Evolutionary conservation across 2,797 vertebrate species (phyloP), one percentile per base, ranked within the genome.

Genomic region (Sebastes wilsoni): DNA sequence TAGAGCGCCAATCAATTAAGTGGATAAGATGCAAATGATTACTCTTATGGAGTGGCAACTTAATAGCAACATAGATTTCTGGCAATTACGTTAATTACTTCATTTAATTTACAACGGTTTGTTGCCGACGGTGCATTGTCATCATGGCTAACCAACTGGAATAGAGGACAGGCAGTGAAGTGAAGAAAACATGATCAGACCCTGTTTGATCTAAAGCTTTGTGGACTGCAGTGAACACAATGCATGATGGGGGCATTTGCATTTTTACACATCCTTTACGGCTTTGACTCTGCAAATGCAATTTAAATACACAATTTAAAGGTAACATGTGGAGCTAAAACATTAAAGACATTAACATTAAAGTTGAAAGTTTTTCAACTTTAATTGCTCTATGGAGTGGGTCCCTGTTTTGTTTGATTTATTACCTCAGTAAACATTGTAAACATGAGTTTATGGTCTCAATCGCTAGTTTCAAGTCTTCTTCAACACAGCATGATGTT

Each of bases 61-160:
- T 93, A 90, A 94, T 86, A 81, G 89, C 75, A 82, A 90, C 88
- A 90, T 87, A 92, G 91, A 92, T 92, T 92, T 92, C 82, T 86
- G 80, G 79, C 87, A 94, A 88, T 94, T 94, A 92, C 30, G 74
- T 84, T 93, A 91, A 96, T 95, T 85, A 84, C 81, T 89, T 90
- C 28, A 79, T 93, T 92, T 89, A 80, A 94, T 93, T 91, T 90
- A 88, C 89, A 88, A 73, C 66, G 81, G 59, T 66, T 86, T 83
- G 74, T 72, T 86, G 86, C 85, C 87, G 82, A 90, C 68, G 18
- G 67, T 65, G 86, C 81, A 83, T 76, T 83, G 82, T 38, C 28
- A 30, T 70, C 69, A 7, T 3, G 74, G 74, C 67, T 66, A 32
- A 89, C 80, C 73, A 64, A 76, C 68, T 66, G 80, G 76, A 64